Conservation (phyloP, 2,113 vertebrate genomes). For the Lanius ludovicianus region DNA sequence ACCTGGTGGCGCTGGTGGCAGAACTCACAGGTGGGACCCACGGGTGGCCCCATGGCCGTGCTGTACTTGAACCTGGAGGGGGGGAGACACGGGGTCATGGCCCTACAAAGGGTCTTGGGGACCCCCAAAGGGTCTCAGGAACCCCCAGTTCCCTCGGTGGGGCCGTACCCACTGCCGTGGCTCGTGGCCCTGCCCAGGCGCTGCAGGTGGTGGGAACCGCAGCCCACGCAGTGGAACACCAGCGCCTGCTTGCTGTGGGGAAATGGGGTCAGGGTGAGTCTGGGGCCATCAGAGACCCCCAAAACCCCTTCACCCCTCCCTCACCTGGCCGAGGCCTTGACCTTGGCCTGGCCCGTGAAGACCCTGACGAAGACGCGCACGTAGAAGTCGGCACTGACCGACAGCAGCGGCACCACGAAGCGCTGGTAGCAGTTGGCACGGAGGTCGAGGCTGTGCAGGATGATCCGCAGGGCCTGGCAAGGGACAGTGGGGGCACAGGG, state of each 20-base stretch:
- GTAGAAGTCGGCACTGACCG: conserved; percentile 91
- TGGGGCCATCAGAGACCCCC: background rate
- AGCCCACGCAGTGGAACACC: conserved; percentile 91
- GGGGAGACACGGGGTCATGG: accelerated
- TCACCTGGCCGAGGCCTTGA: conserved; percentile 91
- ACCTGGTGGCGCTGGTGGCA: conserved; percentile 84
- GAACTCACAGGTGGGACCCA: conserved; percentile 81
- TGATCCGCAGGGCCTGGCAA: conserved; percentile 84
- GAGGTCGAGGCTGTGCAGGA: conserved; percentile 90
- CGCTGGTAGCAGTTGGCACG: conserved; percentile 89
- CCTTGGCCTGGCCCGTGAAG: conserved; percentile 85
- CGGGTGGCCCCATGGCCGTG: conserved; percentile 80
- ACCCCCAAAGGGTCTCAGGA: background rate
- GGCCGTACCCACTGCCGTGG: conserved; percentile 61
- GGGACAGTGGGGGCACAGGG: background rate
- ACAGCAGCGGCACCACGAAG: conserved; percentile 87
- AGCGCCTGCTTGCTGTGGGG: conserved; percentile 86
- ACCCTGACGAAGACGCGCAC: conserved; percentile 88
- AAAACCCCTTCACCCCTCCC: background rate
- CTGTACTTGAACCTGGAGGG: background rate
- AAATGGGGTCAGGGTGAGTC: accelerated
- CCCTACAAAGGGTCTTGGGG: accelerated
- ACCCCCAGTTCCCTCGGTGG: accelerated
- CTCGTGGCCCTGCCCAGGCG: conserved; percentile 78
- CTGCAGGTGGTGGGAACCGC: conserved; percentile 86